A percentile compares a stretch with the other conserved stretches of the same genome.
phyloP scores from a whole-genome alignment of 1,140 invertebrate species.

The Coenobita brevimanus region DNA sequence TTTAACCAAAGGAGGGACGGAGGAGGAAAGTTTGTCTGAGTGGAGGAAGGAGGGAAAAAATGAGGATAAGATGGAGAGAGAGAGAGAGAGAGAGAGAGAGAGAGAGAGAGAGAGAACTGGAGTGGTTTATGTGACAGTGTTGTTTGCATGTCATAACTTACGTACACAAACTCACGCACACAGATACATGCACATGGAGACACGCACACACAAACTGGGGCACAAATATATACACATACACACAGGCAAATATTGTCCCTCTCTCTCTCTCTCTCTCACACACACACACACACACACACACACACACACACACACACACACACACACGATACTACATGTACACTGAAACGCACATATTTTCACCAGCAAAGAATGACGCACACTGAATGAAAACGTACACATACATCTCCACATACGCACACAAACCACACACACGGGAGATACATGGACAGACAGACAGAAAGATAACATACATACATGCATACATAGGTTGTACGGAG shows the following conservation, averaged over 20 bases:
- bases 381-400: conserved; percentile 22
- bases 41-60: too few relatives aligned
- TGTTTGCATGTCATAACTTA: neutral
- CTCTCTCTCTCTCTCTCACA: neutral
- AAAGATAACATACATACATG: conserved; percentile 19
- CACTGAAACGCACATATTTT: conserved; percentile 11
- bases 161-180: neutral
- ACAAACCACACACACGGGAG: conserved; percentile 36
- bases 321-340: conserved; percentile 10
- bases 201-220: neutral
- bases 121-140: too few relatives aligned
- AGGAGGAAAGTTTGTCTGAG: too few relatives aligned
- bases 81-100: too few relatives aligned
- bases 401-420: conserved; percentile 22
- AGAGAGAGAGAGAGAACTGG: too few relatives aligned
- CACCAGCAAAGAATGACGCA: conserved; percentile 7
- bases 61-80: too few relatives aligned
- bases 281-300: conserved; percentile 39
- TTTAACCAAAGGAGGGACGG: too few relatives aligned
- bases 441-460: too few relatives aligned
- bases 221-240: conserved; percentile 9
- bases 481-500: conserved; percentile 6
- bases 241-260: neutral
- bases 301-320: conserved; percentile 36
- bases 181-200: neutral